phyloP scores from a whole-genome alignment of 2,888 invertebrate genomes.

The Panzeria rudis region DNA sequence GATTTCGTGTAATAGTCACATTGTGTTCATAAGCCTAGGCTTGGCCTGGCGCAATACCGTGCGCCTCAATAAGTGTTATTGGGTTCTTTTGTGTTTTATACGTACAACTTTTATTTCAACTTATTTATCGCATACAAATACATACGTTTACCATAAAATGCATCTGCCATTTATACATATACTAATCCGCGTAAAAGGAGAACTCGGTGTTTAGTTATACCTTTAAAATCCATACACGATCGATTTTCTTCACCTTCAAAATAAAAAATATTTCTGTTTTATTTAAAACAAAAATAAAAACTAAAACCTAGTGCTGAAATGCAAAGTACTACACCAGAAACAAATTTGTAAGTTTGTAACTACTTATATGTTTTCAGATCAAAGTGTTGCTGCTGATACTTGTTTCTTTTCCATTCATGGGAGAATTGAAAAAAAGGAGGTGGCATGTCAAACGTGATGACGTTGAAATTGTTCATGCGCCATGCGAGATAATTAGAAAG shows the following conservation, averaged over 20 bases:
- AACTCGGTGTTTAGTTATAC: not conserved
- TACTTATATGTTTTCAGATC: not conserved
- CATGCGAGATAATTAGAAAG: constrained; percentile 53
- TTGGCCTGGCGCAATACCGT: too few species aligned
- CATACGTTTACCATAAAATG: not conserved
- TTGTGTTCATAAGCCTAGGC: too few species aligned
- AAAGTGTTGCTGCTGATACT: constrained; percentile 17
- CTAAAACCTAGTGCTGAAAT: constrained; percentile 48
- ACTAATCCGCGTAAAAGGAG: not conserved
- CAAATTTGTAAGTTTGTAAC: not conserved
- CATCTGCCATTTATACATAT: not conserved
- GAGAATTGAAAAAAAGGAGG: constrained; percentile 78
- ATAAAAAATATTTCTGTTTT: constrained; percentile 35
- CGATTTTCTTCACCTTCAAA: constrained; percentile 63
- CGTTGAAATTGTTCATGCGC: constrained; percentile 70
- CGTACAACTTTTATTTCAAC: not conserved
- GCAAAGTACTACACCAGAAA: constrained; percentile 17
- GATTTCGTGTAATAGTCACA: too few species aligned
- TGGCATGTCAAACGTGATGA: constrained; percentile 74
- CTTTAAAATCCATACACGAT: constrained; percentile 61
- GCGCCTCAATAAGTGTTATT: too few species aligned
- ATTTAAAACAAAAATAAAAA: constrained; percentile 26
- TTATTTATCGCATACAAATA: not conserved
- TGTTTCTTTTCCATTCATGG: constrained; percentile 73
- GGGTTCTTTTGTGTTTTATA: too few species aligned